Evolutionary conservation across 92 coral and sea anemone genomes (phyloP).

Genomic region (Parazoanthus swiftii): DNA sequence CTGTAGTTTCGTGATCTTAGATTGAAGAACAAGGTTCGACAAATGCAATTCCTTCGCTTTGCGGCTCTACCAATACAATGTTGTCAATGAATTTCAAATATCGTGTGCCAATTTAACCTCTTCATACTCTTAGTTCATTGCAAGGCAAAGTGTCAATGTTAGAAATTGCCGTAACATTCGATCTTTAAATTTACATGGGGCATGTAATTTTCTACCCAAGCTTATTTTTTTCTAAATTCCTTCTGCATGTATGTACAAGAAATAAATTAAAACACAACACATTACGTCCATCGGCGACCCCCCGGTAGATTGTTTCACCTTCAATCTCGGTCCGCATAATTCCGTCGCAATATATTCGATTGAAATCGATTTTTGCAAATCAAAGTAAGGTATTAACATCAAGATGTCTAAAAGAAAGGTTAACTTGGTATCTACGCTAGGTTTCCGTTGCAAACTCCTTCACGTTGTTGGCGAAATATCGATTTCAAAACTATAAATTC

Average conservation of each 20-base stretch:
- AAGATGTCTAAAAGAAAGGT: constrained; percentile 23
- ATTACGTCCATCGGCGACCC: not conserved
- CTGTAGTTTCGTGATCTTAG: constrained; percentile 32
- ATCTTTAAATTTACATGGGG: constrained; percentile 16
- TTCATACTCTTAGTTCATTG: not conserved
- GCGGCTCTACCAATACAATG: not conserved
- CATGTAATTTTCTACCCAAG: constrained; percentile 17
- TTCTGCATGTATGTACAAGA: constrained; percentile 1
- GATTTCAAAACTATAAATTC: constrained; percentile 5
- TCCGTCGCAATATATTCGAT: not conserved
- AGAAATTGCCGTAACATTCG: constrained; percentile 30
- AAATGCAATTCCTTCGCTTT: not conserved
- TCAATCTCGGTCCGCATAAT: not conserved
- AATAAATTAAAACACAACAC: constrained; percentile 18
- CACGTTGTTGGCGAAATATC: constrained; percentile 4
- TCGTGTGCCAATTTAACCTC: constrained; percentile 3
- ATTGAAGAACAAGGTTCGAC: constrained; percentile 16
- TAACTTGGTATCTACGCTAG: constrained; percentile 9
- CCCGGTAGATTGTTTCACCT: not conserved
- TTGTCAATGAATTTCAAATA: not conserved
- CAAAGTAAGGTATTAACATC: constrained; percentile 17
- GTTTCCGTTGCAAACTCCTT: not conserved
- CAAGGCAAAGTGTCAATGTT: not conserved
- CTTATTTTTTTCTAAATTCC: constrained; percentile 8
- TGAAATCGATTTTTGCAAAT: constrained; percentile 23